Evolutionary conservation across 1,140 invertebrate genomes (phyloP).

Genomic region (Temnothorax curvispinosus): DNA sequence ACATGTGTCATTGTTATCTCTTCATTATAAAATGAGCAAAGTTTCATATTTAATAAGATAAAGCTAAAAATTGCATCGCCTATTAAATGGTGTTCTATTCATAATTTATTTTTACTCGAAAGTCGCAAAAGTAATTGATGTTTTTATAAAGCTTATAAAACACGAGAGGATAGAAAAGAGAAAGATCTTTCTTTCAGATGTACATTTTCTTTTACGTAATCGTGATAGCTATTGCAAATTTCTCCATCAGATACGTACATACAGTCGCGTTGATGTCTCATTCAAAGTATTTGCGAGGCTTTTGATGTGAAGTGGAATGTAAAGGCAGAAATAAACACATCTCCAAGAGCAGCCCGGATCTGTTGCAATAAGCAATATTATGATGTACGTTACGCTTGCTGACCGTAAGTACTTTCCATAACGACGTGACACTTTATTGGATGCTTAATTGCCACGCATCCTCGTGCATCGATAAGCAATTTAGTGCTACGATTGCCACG

Average conservation of each 20-base stretch:
- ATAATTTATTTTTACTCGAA: background rate
- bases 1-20: background rate
- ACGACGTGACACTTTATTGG: slow-evolving; percentile 16
- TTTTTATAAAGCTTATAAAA: background rate
- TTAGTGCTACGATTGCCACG: background rate
- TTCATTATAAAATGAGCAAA: background rate
- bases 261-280: background rate
- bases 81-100: background rate
- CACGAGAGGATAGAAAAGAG: background rate
- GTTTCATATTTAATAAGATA: background rate
- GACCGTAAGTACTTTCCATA: slow-evolving; percentile 1
- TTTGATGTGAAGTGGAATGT: background rate
- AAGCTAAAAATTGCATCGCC: background rate
- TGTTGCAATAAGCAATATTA: background rate
- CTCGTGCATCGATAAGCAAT: slow-evolving; percentile 8
- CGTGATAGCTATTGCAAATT: background rate
- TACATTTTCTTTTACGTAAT: slow-evolving; percentile 19
- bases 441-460: slow-evolving; percentile 2
- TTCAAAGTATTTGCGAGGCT: background rate
- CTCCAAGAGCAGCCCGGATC: background rate
- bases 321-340: slow-evolving; percentile 2
- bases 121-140: background rate
- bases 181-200: background rate
- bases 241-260: background rate
- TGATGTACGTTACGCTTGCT: background rate